Evolutionary conservation across 2,113 vertebrate genomes (phyloP).

Genomic region (Eublepharis macularius): DNA sequence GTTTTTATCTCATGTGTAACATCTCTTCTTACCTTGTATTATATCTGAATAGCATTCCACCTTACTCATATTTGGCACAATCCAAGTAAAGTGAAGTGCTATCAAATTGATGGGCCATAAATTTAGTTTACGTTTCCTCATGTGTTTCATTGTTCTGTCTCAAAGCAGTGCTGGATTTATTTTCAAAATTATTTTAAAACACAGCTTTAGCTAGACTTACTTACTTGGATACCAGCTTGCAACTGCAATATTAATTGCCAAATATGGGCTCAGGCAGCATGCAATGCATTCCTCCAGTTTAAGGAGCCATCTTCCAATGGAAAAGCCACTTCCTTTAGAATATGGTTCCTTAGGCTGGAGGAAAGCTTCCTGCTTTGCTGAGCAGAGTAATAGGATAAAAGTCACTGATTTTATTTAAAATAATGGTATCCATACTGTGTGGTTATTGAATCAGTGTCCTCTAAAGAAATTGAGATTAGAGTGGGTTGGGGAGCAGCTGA

Average conservation of each 20-base stretch:
- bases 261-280: background rate
- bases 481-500: background rate
- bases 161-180: background rate
- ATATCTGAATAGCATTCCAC: background rate
- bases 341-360: too few relatives aligned
- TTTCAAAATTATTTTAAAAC: background rate
- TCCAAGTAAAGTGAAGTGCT: background rate
- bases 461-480: background rate
- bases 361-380: too few relatives aligned
- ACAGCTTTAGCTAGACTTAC: background rate
- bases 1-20: too few relatives aligned
- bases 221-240: background rate
- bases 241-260: background rate
- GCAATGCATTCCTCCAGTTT: background rate
- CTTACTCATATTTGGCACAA: background rate
- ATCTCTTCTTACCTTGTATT: background rate
- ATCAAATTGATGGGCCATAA: background rate
- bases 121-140: background rate
- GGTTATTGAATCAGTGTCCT: background rate
- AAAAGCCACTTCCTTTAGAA: too few relatives aligned
- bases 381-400: too few relatives aligned
- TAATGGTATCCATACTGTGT: background rate
- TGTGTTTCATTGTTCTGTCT: background rate
- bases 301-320: too few relatives aligned
- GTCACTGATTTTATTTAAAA: background rate